Percentiles rank a stretch among this genome's conserved stretches.
Evolutionary conservation across 92 coral and sea anemone species (phyloP).

Genomic region (Parazoanthus swiftii): DNA sequence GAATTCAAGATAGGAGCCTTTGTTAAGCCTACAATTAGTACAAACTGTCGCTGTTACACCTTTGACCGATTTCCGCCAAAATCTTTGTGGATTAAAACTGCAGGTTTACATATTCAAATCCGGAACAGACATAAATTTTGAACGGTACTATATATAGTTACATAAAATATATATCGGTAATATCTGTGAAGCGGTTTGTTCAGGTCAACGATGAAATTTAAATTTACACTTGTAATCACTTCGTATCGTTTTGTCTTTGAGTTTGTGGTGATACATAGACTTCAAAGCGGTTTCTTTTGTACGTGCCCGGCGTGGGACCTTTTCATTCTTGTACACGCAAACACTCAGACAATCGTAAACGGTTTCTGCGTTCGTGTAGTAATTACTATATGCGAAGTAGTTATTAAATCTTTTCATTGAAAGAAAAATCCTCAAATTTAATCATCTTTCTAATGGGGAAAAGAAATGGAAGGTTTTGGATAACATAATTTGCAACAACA

Average conservation of each 20-base stretch:
- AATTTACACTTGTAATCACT: not conserved
- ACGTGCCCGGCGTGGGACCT: not conserved
- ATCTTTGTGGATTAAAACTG: not conserved
- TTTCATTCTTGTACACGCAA: no score
- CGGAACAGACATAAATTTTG: not conserved
- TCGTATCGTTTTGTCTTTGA: not conserved
- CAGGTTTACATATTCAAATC: not conserved
- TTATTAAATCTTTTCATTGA: not conserved
- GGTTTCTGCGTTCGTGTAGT: not conserved
- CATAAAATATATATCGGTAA: no score
- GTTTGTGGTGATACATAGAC: not conserved
- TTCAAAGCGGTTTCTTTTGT: not conserved
- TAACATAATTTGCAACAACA: not conserved
- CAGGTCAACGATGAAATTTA: not conserved
- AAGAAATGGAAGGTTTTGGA: not conserved
- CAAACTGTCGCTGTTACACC: slow-evolving; percentile 18
- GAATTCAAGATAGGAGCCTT: slow-evolving; percentile 16
- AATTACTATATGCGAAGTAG: not conserved
- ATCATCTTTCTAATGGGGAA: not conserved
- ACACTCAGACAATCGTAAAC: not conserved
- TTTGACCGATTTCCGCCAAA: slow-evolving; percentile 18
- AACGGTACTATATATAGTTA: not conserved
- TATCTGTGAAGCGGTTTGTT: not conserved
- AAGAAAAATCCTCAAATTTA: not conserved
- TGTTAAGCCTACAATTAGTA: not conserved